Evolutionary conservation across 2,888 invertebrate species (phyloP).

Genomic region (Slavum lentiscoides): DNA sequence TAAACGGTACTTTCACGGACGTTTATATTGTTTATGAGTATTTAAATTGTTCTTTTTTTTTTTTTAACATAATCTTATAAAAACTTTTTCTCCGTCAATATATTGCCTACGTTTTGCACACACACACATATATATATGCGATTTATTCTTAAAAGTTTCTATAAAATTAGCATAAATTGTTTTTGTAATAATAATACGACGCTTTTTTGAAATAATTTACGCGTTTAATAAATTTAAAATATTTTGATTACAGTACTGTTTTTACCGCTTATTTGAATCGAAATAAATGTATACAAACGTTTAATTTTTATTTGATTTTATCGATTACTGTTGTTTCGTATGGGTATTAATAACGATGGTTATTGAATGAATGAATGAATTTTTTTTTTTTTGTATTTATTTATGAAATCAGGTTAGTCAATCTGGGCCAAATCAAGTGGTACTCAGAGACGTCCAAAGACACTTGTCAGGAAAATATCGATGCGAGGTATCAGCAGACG

Average conservation of each 20-base stretch:
- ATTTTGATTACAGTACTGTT: no score
- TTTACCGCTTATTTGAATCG: no score
- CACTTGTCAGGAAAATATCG: constrained; percentile 75
- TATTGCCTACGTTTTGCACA: constrained; percentile 1
- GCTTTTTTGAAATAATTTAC: no score
- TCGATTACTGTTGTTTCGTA: no score
- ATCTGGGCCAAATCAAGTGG: constrained; percentile 69
- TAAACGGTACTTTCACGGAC: constrained; percentile 4
- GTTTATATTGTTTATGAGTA: constrained; percentile 10
- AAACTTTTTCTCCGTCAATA: background rate
- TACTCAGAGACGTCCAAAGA: constrained; percentile 72
- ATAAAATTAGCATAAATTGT: constrained; percentile 26
- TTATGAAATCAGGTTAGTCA: constrained; percentile 64
- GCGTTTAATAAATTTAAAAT: no score
- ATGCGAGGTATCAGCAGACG: constrained; percentile 76
- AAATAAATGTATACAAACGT: no score
- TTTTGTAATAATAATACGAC: background rate
- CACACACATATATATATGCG: background rate
- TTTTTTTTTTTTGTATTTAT: background rate
- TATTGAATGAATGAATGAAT: background rate
- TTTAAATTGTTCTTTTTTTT: constrained; percentile 12
- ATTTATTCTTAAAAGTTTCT: constrained; percentile 21
- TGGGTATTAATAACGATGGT: no score
- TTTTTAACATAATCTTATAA: constrained; percentile 2
- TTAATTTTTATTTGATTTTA: no score